These are phyloP conservation scores for Diabrotica balteata DNA, from an alignment of 2,888 invertebrate species.

Conservation along the genomic window DNA sequence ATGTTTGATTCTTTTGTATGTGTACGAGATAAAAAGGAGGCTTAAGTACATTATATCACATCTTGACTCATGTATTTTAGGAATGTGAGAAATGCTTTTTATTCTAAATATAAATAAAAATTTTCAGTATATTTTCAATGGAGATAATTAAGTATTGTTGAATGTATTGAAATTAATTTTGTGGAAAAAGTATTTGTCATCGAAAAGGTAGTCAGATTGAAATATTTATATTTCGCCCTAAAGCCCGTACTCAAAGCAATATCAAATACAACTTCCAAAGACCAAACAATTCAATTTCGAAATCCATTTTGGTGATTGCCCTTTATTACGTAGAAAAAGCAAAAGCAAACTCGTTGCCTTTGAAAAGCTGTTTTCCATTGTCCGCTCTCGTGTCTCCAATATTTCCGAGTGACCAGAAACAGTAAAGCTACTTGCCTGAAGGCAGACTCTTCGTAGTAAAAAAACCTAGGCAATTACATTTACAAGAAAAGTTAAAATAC, in stretches of 20 bases:
- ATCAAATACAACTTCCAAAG: constrained; percentile 20
- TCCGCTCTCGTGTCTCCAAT: constrained; percentile 8
- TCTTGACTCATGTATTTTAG: too few species aligned
- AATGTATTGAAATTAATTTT: too few species aligned
- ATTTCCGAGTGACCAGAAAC: constrained; percentile 9
- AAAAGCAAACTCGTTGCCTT: constrained; percentile 27
- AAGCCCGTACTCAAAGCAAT: constrained; percentile 15
- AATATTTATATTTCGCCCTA: constrained; percentile 1
- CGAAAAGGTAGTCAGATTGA: not conserved
- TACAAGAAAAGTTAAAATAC: too few species aligned
- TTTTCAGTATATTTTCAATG: too few species aligned
- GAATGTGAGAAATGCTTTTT: too few species aligned
- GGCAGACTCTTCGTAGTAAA: too few species aligned
- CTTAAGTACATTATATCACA: too few species aligned
- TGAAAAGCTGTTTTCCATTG: constrained; percentile 31
- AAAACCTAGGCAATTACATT: too few species aligned
- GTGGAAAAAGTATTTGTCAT: not conserved
- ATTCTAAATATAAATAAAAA: too few species aligned
- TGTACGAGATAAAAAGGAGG: too few species aligned
- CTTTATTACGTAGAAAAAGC: constrained; percentile 33
- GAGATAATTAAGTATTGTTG: too few species aligned
- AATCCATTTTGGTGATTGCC: constrained; percentile 37
- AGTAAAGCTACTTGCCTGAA: constrained; percentile 1
- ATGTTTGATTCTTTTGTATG: too few species aligned
- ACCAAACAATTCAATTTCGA: constrained; percentile 36